Base-by-base conservation (phyloP, 2,888 invertebrate species). In the Alloscopus bannaensis region DNA sequence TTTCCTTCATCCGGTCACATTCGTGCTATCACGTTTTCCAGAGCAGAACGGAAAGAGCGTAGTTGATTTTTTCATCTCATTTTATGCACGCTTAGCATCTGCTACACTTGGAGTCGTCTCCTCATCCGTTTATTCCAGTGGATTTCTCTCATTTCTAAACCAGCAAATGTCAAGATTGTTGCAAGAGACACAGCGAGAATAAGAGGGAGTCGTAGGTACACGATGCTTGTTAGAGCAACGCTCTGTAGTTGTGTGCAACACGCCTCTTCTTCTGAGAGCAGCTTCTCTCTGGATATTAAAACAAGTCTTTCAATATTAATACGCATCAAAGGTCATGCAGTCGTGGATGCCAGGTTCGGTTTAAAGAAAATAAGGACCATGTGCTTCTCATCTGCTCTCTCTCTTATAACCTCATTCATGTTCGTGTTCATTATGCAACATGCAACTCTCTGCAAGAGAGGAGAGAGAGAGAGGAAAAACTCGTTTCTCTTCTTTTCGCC, bases 281-380 rank as follows among this genome's bases (percentile, higher is more conserved):
- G n/a, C n/a, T n/a, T n/a, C n/a, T n/a, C n/a, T n/a, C n/a, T n/a
- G n/a, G n/a, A n/a, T n/a, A n/a, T n/a, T n/a, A n/a, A n/a, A n/a
- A n/a, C n/a, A n/a, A n/a, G n/a, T n/a, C n/a, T n/a, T n/a, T n/a
- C n/a, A n/a, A n/a, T n/a, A n/a, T n/a, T n/a, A n/a, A 42, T 20
- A 18, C 22, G 59, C 69, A 57, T 69, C 69, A 69, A 69, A 69
- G 69, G 69, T 69, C 69, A 69, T 57, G 69, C 24, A 28, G 42
- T 45, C 62, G 62, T 42, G 62, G n/a, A 24, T 62, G 22, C 20
- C 22, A n/a, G 22, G 28, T 11, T 40, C 20, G 22, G 18, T 13
- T 31, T 18, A 1, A 31, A 60, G 18, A 55, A 68, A 55, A 55
- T 29, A 28, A 18, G 20, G 18, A 11, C 50, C 50, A 50, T 50